Conservation (phyloP, 2,797 vertebrate genomes). For the Dipus sagitta region DNA sequence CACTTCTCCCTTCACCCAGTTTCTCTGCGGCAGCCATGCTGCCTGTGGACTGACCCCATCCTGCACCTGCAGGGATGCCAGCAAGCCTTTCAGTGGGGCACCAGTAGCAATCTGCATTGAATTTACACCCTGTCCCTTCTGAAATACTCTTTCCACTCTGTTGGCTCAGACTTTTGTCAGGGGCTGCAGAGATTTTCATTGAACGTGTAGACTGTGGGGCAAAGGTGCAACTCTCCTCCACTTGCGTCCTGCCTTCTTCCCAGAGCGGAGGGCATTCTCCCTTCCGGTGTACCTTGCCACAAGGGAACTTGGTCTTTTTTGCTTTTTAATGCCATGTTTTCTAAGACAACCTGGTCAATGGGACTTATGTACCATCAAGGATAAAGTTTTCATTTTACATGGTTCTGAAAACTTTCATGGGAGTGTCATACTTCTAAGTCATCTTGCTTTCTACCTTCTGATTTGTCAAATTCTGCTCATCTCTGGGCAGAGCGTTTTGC, state of each 20-base stretch:
- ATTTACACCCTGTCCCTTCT: background rate
- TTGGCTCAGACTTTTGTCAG: background rate
- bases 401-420: conserved; percentile 3
- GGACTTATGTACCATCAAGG: conserved; percentile 6
- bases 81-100: background rate
- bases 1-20: background rate
- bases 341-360: background rate
- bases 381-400: background rate
- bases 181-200: conserved; percentile 1
- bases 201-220: background rate
- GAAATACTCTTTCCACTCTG: background rate
- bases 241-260: background rate
- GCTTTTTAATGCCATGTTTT: conserved; percentile 41
- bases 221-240: background rate
- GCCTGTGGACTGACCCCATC: background rate
- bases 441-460: conserved; percentile 15
- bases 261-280: background rate
- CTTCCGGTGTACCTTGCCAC: background rate
- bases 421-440: conserved; percentile 1
- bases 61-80: accelerated
- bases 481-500: background rate
- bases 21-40: background rate
- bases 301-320: background rate
- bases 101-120: background rate
- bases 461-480: conserved; percentile 4